Conservation (phyloP, 2,888 invertebrate species). For the Cerastoderma edule region DNA sequence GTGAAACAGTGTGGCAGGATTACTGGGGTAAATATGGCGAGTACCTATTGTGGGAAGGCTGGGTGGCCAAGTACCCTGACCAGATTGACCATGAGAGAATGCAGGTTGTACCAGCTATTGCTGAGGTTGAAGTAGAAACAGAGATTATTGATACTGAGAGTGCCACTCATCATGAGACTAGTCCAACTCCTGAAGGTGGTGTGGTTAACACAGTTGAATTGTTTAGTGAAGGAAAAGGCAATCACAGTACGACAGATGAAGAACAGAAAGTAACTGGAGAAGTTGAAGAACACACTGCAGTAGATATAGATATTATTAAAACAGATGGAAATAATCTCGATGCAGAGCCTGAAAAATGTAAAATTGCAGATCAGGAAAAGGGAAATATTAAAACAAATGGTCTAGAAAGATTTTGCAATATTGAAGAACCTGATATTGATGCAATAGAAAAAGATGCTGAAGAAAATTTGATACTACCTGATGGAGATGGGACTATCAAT, state of each 20-base stretch:
- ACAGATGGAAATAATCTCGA: neutral
- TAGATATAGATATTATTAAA: neutral
- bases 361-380: neutral
- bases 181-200: no score
- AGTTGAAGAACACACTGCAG: neutral
- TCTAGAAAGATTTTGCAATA: no score
- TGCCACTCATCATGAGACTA: no score
- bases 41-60: slow-evolving; percentile 78
- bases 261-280: neutral
- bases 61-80: slow-evolving; percentile 80
- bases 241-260: neutral
- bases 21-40: slow-evolving; percentile 80
- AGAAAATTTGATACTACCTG: no score
- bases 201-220: no score
- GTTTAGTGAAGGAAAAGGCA: neutral
- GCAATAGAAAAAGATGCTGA: neutral
- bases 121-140: slow-evolving; percentile 67
- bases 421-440: no score
- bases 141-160: slow-evolving; percentile 26
- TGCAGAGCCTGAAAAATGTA: neutral
- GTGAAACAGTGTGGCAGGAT: slow-evolving; percentile 71
- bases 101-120: slow-evolving; percentile 65
- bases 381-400: neutral
- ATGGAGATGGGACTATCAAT: no score
- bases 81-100: slow-evolving; percentile 69